A percentile compares a stretch with the other conserved stretches of the same genome.
phyloP scores from a whole-genome alignment of 2,888 invertebrate species.

The Parnassius orleans region DNA sequence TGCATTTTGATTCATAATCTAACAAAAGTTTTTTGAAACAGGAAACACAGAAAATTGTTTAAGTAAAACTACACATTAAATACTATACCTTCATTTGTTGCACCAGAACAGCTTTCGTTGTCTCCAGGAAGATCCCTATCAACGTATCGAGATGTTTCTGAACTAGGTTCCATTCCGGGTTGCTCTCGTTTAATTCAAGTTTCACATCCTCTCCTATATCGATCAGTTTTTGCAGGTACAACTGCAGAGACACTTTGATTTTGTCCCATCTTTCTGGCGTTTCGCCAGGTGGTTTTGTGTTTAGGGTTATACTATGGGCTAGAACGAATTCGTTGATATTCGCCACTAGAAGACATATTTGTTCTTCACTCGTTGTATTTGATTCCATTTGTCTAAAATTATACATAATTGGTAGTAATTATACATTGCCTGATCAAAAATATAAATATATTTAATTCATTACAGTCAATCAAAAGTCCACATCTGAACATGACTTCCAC shows the following conservation, averaged over 20 bases:
- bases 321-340: slow-evolving; percentile 81
- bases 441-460: background rate
- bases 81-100: slow-evolving; percentile 79
- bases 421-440: background rate
- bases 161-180: slow-evolving; percentile 63
- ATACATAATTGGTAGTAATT: background rate
- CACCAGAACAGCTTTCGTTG: slow-evolving; percentile 79
- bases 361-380: slow-evolving; percentile 57
- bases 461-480: too few species aligned
- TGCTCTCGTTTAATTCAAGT: slow-evolving; percentile 68
- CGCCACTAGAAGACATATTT: slow-evolving; percentile 74
- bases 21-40: too few species aligned
- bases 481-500: too few species aligned
- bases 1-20: too few species aligned
- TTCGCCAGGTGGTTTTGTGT: slow-evolving; percentile 74
- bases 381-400: slow-evolving; percentile 62
- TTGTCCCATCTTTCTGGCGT: slow-evolving; percentile 75
- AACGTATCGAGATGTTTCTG: slow-evolving; percentile 72
- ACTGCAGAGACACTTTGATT: slow-evolving; percentile 69
- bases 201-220: slow-evolving; percentile 76
- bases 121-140: slow-evolving; percentile 79
- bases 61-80: background rate
- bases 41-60: background rate
- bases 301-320: slow-evolving; percentile 74
- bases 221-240: slow-evolving; percentile 70